These are phyloP conservation scores for Stegodyphus dumicola DNA, from an alignment of 1,140 invertebrate species.

Conservation along the genomic window DNA sequence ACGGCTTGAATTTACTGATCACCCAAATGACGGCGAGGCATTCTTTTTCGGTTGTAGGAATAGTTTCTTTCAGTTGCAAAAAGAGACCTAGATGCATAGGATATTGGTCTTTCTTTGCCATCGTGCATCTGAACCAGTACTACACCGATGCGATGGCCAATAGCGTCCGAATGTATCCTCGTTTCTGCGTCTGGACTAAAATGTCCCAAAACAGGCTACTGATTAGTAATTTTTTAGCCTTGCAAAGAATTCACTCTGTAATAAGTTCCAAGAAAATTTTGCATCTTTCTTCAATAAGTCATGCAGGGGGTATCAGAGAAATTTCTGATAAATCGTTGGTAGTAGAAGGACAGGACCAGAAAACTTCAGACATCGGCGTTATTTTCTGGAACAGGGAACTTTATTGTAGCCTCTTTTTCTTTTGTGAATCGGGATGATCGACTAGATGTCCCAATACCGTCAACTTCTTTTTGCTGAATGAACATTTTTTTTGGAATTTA, in stretches of 20 bases:
- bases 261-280: not conserved
- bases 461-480: conserved; percentile 12
- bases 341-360: too few relatives aligned
- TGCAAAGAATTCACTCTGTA: not conserved
- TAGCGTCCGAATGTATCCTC: conserved; percentile 32
- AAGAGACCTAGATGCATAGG: not conserved
- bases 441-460: not conserved
- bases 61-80: not conserved
- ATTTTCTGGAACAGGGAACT: not conserved
- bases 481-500: not conserved
- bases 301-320: too few relatives aligned
- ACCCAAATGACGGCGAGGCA: not conserved
- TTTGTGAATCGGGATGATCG: not conserved
- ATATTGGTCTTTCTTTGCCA: not conserved
- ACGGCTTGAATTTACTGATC: not conserved
- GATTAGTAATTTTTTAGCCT: too few relatives aligned
- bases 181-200: too few relatives aligned
- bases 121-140: conserved; percentile 1
- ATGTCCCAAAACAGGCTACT: too few relatives aligned
- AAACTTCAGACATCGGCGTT: too few relatives aligned
- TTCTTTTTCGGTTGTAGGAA: conserved; percentile 67
- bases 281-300: too few relatives aligned
- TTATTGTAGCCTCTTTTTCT: conserved; percentile 10
- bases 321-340: too few relatives aligned
- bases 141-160: not conserved